Evolutionary conservation across 2,888 invertebrate genomes (phyloP).

Genomic region (Cryptosula pallasiana): DNA sequence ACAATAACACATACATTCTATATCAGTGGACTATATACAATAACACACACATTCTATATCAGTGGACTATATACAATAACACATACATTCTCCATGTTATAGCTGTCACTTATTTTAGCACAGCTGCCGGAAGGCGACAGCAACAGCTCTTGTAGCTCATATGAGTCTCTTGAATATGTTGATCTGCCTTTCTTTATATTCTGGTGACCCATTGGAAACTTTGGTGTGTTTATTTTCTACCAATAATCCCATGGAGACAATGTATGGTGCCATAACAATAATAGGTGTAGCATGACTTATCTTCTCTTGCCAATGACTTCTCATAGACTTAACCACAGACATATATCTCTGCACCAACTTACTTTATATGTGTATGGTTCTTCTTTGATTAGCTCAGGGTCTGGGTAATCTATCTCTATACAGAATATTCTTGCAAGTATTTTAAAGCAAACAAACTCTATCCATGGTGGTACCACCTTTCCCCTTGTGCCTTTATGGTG

Average conservation of each 20-base stretch:
- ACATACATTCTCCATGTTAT: background rate
- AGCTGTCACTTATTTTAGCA: background rate
- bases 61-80: too few species aligned
- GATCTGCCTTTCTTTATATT: background rate
- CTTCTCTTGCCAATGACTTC: too few species aligned
- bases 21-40: too few species aligned
- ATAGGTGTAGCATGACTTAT: too few species aligned
- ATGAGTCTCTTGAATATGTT: background rate
- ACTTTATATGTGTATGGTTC: slow-evolving; percentile 12
- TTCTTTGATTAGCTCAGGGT: background rate
- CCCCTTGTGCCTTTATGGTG: slow-evolving; percentile 75
- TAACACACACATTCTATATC: too few species aligned
- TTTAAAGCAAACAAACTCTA: slow-evolving; percentile 69
- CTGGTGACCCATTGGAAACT: background rate
- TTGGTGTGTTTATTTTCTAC: background rate
- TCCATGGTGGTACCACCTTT: slow-evolving; percentile 68
- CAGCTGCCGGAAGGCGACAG: background rate
- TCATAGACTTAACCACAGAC: too few species aligned
- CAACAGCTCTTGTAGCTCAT: slow-evolving; percentile 17
- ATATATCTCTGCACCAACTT: background rate
- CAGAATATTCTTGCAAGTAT: slow-evolving; percentile 60
- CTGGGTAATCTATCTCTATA: slow-evolving; percentile 33
- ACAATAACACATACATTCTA: too few species aligned
- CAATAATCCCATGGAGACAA: too few species aligned
- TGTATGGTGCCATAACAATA: too few species aligned